Evolutionary conservation across 2,113 vertebrate species (phyloP), one percentile per base, ranked within the genome.

Genomic region (Vanacampus margaritifer): DNA sequence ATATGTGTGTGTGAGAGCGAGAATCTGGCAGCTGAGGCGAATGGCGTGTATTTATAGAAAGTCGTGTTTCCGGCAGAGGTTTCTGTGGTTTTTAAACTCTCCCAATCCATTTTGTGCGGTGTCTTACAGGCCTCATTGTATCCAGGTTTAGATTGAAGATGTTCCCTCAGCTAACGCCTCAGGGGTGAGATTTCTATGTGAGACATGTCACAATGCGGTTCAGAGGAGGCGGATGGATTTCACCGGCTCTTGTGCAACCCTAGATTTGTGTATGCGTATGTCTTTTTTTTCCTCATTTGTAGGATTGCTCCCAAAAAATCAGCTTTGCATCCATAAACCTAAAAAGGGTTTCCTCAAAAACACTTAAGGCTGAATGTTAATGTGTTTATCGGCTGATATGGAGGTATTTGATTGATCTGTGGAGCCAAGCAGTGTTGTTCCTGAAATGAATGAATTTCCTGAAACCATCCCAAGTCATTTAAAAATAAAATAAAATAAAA

Each of bases 41-140:
- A 85, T 82, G 78, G 82, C 86, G 84, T 73, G 79, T 91, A 92
- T 91, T 92, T 92, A 91, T 92, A 92, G 90, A 85, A 88, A 90
- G 89, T 91, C 90, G 89, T 92, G 89, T 91, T 93, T 93, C 92
- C 90, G 92, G 92, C 87, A 90, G 86, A 90, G 89, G 90, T 91
- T 91, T 90, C 88, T 86, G 86, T 81, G 85, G 81, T 84, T 73
- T 89, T 85, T 84, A 87, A 84, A 84, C 82, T 84, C 86, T 88
- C 86, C 78, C 87, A 91, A 91, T 91, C 89, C 89, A 71, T 90
- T 88, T 62, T 88, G 82, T 87, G 87, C 83, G 84, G 81, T 90
- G 78, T 89, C 88, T 92, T 88, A 84, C 80, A 80, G 85, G 84
- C 78, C 79, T 75, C 69, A 86, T 91, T 92, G 89, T 91, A 88